Base-by-base conservation (phyloP, 2,113 vertebrate genomes). In the Oxygymnocypris stewartii region DNA sequence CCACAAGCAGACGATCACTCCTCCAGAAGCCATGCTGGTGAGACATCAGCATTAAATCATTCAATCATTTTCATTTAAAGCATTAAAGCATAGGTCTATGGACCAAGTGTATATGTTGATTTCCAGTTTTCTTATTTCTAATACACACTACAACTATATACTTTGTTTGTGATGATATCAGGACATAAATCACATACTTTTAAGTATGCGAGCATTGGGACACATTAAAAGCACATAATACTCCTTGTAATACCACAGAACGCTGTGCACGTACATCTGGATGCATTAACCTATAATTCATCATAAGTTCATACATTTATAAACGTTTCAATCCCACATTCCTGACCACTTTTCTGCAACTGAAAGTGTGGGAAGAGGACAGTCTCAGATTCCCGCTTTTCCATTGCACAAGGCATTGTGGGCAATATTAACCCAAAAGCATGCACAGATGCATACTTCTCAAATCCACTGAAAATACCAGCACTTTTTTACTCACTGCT, bases 1-100 rank as follows among this genome's bases (percentile, higher is more conserved):
- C 82, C 51, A 79, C 63, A 87, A 87, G 87, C 74, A 83, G 89
- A 89, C 74, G 86, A 85, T 80, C 89, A 54, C 83, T 47, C 54
- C 3, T 37, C 84, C 37, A 69, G 65, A 25, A 82, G 63, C 7
- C 87, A 89, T 28, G 59, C 88, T 85, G 94, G 94, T 95, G 82
- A 87, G 86, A 84, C 40, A 23, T 61, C 31, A 73, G 10, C 69
- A 31, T 31, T 31, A 31, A 31, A 31, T 31, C 28, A n/a, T 47
- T 10, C 2, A 0, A 54, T 54, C 2, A 54, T 18, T 18, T 18
- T 54, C 18, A 57, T 57, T 51, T 57, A 57, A 57, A 20, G 16
- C 18, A 57, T 57, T 57, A 57, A 51, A n/a, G n/a, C n/a, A n/a
- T n/a, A n/a, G n/a, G n/a, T n/a, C n/a, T n/a, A n/a, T n/a, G n/a